Conservation (phyloP, 2,888 invertebrate genomes). For the Lasioglossum zephyrum region DNA sequence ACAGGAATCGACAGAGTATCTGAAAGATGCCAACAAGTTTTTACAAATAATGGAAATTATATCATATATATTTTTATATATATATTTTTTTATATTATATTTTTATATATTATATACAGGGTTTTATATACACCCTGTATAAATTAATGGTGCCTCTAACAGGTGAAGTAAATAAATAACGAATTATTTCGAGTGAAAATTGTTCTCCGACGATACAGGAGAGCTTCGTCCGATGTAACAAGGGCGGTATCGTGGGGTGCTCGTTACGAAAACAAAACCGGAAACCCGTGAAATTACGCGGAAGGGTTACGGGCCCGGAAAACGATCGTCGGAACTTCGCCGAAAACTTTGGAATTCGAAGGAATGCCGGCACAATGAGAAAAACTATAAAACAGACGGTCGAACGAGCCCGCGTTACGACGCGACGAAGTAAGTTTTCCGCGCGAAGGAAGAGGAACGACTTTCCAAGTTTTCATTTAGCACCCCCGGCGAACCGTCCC, state of each 20-base stretch:
- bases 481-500: constrained; percentile 41
- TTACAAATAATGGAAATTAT: too few relatives aligned
- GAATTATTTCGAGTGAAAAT: not conserved
- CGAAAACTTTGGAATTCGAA: constrained; percentile 56
- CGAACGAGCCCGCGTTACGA: constrained; percentile 37
- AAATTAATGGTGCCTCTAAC: too few relatives aligned
- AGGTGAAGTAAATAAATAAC: not conserved
- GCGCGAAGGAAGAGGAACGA: constrained; percentile 60
- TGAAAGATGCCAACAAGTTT: too few relatives aligned
- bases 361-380: constrained; percentile 50
- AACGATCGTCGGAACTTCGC: constrained; percentile 15
- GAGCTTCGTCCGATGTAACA: not conserved
- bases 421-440: constrained; percentile 32
- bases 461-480: constrained; percentile 76
- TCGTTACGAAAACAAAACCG: constrained; percentile 31
- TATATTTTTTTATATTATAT: too few relatives aligned
- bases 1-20: too few relatives aligned
- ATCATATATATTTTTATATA: too few relatives aligned
- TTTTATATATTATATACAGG: too few relatives aligned
- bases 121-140: too few relatives aligned
- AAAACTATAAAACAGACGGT: constrained; percentile 71
- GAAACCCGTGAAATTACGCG: constrained; percentile 32
- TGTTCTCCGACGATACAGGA: not conserved
- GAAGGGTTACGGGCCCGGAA: constrained; percentile 34
- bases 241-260: not conserved